Evolutionary conservation across 1,140 invertebrate genomes (phyloP).

Genomic region (Pissodes strobi): DNA sequence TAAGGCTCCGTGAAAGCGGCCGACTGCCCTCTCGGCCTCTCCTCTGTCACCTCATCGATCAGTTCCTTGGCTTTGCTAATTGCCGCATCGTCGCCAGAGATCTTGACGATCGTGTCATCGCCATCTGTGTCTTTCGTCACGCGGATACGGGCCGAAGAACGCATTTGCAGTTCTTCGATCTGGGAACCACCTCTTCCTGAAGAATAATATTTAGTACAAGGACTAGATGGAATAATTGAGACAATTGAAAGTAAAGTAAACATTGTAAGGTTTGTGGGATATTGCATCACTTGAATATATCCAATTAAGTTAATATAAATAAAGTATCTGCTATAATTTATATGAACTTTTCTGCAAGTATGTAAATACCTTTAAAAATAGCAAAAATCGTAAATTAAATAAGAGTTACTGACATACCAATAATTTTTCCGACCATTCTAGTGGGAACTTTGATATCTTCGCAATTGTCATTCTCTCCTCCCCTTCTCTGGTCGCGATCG

Average conservation of each 20-base stretch:
- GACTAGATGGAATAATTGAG: not conserved
- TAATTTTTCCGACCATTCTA: constrained; percentile 30
- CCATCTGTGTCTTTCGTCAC: constrained; percentile 53
- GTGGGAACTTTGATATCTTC: constrained; percentile 15
- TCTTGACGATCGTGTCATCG: constrained; percentile 57
- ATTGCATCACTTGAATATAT: too few relatives aligned
- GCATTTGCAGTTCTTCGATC: constrained; percentile 73
- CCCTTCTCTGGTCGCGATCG: not conserved
- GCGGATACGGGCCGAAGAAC: constrained; percentile 62
- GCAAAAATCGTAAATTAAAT: not conserved
- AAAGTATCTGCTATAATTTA: too few relatives aligned
- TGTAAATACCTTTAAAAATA: not conserved
- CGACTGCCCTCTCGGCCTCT: constrained; percentile 12
- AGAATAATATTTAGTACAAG: constrained; percentile 3
- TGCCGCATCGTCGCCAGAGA: constrained; percentile 61
- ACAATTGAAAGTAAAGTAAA: too few relatives aligned
- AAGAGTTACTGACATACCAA: constrained; percentile 28
- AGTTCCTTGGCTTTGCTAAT: constrained; percentile 60
- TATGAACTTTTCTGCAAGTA: not conserved
- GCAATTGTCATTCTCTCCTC: constrained; percentile 17
- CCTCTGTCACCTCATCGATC: constrained; percentile 53
- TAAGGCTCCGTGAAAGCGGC: not conserved
- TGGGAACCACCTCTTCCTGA: constrained; percentile 71
- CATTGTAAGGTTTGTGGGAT: too few relatives aligned
- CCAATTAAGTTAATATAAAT: too few relatives aligned